phyloP scores from a whole-genome alignment of 2,888 invertebrate species.

The Eulithis testata region DNA sequence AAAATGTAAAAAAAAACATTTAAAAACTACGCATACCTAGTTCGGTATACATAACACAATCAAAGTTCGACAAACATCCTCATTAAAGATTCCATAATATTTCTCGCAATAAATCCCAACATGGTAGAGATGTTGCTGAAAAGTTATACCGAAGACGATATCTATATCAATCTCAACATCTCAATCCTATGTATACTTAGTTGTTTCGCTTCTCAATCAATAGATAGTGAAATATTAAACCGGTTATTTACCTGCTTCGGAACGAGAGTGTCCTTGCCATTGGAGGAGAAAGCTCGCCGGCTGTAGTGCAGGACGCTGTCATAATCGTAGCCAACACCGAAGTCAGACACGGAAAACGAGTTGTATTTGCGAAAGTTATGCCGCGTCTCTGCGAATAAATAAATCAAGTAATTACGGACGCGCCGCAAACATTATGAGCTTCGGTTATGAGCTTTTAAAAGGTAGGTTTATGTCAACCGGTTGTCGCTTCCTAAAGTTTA shows the following conservation, averaged over 20 bases:
- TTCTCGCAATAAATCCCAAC: no score
- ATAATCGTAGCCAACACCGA: slow-evolving; percentile 89
- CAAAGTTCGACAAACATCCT: background rate
- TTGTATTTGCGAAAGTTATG: slow-evolving; percentile 88
- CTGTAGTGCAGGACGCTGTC: slow-evolving; percentile 91
- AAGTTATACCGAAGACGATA: background rate
- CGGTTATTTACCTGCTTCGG: slow-evolving; percentile 76
- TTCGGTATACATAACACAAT: no score
- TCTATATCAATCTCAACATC: background rate
- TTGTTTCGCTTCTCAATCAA: background rate
- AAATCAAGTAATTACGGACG: slow-evolving; percentile 32
- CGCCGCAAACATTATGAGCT: slow-evolving; percentile 22
- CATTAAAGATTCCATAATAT: no score
- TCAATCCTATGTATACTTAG: background rate
- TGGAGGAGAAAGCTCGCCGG: slow-evolving; percentile 87
- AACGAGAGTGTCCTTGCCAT: slow-evolving; percentile 87
- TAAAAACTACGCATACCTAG: no score
- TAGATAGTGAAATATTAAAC: background rate
- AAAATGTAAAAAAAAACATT: slow-evolving; percentile 2
- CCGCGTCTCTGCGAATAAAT: slow-evolving; percentile 65
- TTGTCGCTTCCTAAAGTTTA: slow-evolving; percentile 4
- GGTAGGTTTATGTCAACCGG: slow-evolving; percentile 21
- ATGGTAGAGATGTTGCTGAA: background rate
- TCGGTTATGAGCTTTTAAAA: slow-evolving; percentile 39
- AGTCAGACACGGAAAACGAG: slow-evolving; percentile 86